Percentiles rank a stretch among this genome's conserved stretches.
These are phyloP conservation scores for Brachionus sp. DNA, from an alignment of 1,140 invertebrate species.

Conservation along the genomic window DNA sequence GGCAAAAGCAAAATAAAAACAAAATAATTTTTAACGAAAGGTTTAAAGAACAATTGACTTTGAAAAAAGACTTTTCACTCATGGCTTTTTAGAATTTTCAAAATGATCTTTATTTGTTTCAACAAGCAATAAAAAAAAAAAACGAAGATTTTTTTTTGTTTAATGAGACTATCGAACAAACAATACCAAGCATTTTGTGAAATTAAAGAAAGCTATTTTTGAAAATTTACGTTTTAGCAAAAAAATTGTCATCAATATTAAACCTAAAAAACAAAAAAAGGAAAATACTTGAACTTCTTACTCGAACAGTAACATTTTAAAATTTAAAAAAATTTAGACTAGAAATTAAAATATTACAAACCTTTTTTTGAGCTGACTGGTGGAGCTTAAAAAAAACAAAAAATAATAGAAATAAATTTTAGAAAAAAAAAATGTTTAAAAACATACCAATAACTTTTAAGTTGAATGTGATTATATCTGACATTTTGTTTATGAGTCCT, in stretches of 20 bases:
- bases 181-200: not conserved
- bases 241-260: constrained; percentile 3
- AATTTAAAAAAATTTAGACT: not conserved
- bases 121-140: too few relatives aligned
- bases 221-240: constrained; percentile 29
- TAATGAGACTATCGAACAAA: too few relatives aligned
- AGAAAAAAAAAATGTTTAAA: not conserved
- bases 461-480: not conserved
- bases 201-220: not conserved
- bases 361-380: constrained; percentile 36
- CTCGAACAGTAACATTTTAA: not conserved
- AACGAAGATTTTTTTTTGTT: too few relatives aligned
- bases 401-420: not conserved
- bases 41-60: too few relatives aligned
- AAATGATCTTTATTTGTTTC: too few relatives aligned
- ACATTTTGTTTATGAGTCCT: constrained; percentile 25
- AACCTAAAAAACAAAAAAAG: not conserved
- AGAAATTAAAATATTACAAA: not conserved
- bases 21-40: too few relatives aligned
- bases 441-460: constrained; percentile 28
- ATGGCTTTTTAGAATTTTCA: too few relatives aligned
- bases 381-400: constrained; percentile 11
- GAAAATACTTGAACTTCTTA: not conserved
- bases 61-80: too few relatives aligned
- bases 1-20: too few relatives aligned